These are phyloP conservation scores for Micropoecilia bifurca DNA, from an alignment of 2,797 vertebrate species.

Conservation along the genomic window DNA sequence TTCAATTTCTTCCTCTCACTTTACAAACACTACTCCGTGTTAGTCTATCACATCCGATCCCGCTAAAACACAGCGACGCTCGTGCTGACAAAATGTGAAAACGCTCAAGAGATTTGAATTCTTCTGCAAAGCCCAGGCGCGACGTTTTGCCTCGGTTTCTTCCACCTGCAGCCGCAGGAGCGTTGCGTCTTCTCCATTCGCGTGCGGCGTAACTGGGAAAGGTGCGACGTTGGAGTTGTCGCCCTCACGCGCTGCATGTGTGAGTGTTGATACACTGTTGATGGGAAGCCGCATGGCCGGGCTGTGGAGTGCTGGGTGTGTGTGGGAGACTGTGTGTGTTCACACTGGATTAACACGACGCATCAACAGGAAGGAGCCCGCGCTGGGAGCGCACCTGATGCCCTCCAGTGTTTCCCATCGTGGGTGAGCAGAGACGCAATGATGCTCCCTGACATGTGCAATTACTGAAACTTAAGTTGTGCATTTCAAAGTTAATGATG, in stretches of 20 bases:
- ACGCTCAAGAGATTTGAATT: background rate
- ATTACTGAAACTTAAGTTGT: slow-evolving; percentile 37
- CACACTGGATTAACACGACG: slow-evolving; percentile 39
- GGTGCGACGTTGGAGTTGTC: slow-evolving; percentile 46
- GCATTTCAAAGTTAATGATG: background rate
- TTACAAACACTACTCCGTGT: background rate
- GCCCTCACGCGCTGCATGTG: slow-evolving; percentile 36
- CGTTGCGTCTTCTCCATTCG: slow-evolving; percentile 17
- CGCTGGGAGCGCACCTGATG: slow-evolving; percentile 63
- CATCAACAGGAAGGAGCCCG: slow-evolving; percentile 20
- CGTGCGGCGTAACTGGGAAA: slow-evolving; percentile 24
- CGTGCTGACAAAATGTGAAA: background rate
- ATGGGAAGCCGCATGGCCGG: slow-evolving; percentile 32
- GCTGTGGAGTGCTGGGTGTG: slow-evolving; percentile 33
- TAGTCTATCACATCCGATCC: background rate
- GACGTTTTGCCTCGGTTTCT: background rate
- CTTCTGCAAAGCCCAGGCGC: background rate
- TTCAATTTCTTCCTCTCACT: background rate
- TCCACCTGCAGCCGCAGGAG: background rate
- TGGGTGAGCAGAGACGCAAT: slow-evolving; percentile 45
- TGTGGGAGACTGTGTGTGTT: slow-evolving; percentile 47
- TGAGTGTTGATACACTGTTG: slow-evolving; percentile 52
- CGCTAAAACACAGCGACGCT: background rate
- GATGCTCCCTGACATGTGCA: slow-evolving; percentile 45
- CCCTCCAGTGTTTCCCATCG: slow-evolving; percentile 42